Evolutionary conservation across 2,888 invertebrate genomes (phyloP).

Genomic region (Drosophila buzzatii): DNA sequence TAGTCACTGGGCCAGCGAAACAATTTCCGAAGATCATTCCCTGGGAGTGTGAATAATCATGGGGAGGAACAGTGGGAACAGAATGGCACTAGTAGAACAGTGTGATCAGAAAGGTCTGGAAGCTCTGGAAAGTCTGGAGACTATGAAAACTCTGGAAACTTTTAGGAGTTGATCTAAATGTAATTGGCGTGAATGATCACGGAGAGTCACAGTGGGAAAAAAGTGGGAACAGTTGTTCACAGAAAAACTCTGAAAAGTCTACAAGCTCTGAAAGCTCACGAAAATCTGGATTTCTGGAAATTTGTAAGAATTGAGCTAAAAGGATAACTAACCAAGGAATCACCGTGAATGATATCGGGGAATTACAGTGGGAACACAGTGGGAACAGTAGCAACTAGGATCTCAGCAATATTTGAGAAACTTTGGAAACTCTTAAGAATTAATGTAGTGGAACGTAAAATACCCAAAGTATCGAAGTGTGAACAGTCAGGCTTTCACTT

Average conservation of each 20-base stretch:
- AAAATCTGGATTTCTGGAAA: neutral
- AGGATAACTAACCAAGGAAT: neutral
- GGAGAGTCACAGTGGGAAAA: too few relatives aligned
- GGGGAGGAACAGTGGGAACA: neutral
- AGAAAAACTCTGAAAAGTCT: neutral
- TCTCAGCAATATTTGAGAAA: too few relatives aligned
- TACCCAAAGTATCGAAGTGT: neutral
- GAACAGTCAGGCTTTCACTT: neutral
- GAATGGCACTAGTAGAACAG: neutral
- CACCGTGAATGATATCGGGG: neutral
- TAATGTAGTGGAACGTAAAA: too few relatives aligned
- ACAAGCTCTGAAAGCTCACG: neutral
- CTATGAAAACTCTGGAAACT: neutral
- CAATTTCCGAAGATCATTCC: neutral
- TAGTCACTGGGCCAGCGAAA: slow-evolving; percentile 18
- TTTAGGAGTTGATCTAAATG: neutral
- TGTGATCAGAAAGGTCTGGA: too few relatives aligned
- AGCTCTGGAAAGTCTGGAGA: too few relatives aligned
- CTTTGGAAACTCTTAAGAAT: too few relatives aligned
- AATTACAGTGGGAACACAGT: too few relatives aligned
- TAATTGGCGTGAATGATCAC: neutral
- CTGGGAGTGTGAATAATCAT: slow-evolving; percentile 5
- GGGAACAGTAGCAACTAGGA: neutral
- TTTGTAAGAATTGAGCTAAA: neutral
- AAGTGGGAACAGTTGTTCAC: neutral